These are phyloP conservation scores for Scortum barcoo DNA, from an alignment of 2,113 vertebrate species.

Conservation along the genomic window DNA sequence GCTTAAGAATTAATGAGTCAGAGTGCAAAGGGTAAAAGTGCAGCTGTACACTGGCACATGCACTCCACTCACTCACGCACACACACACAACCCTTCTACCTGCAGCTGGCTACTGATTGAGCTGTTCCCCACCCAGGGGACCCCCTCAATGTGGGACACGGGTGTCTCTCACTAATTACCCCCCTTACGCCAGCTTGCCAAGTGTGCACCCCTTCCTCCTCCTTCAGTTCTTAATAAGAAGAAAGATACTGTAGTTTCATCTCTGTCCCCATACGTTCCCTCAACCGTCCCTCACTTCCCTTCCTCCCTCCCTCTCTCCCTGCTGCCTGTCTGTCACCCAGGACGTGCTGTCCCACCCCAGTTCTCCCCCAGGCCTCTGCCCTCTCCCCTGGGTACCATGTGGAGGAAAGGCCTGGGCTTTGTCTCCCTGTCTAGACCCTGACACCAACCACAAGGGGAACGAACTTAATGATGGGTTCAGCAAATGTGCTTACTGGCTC, in stretches of 20 bases:
- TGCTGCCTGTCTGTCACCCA: constrained; percentile 66
- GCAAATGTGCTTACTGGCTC: constrained; percentile 68
- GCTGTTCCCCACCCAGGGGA: constrained; percentile 75
- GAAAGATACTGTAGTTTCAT: constrained; percentile 66
- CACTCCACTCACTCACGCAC: constrained; percentile 51
- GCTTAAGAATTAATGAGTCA: constrained; percentile 75
- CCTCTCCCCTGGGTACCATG: constrained; percentile 73
- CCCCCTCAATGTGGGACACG: constrained; percentile 73
- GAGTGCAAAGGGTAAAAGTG: constrained; percentile 76
- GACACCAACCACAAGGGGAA: constrained; percentile 72
- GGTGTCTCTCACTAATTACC: constrained; percentile 81
- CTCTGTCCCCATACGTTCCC: constrained; percentile 41
- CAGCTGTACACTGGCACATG: constrained; percentile 79
- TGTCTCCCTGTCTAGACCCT: constrained; percentile 77
- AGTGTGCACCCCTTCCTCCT: constrained; percentile 55
- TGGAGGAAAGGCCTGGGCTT: constrained; percentile 70
- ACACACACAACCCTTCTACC: constrained; percentile 60
- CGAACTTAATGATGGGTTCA: constrained; percentile 78
- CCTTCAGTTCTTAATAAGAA: constrained; percentile 42
- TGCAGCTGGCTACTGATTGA: constrained; percentile 85
- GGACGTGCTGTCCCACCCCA: constrained; percentile 45
- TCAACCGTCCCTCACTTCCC: constrained; percentile 13
- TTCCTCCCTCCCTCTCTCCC: not conserved
- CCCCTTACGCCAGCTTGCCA: constrained; percentile 72
- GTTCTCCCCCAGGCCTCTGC: constrained; percentile 68